Conservation (phyloP, 2,888 invertebrate genomes). For the Polydrusus tereticollis region DNA sequence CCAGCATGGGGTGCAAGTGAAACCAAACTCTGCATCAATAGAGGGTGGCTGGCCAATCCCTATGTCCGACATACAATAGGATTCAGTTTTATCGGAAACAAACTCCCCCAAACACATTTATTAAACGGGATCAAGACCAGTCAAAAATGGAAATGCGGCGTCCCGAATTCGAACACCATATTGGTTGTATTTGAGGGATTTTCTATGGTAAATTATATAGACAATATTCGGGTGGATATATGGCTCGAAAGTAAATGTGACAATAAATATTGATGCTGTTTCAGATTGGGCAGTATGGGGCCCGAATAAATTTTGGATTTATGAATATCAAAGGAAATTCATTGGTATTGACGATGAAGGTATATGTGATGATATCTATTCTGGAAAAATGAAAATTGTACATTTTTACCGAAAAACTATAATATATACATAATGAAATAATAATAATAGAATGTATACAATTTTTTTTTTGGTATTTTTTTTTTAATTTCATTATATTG, state of each 20-base stretch:
- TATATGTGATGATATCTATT: not conserved
- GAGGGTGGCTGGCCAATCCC: constrained; percentile 44
- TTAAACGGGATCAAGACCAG: constrained; percentile 65
- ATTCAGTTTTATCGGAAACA: constrained; percentile 55
- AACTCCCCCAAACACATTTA: constrained; percentile 64
- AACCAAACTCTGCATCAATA: constrained; percentile 8
- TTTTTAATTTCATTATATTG: too few species aligned
- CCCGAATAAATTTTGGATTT: constrained; percentile 40
- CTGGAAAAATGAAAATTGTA: not conserved
- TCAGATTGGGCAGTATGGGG: constrained; percentile 47
- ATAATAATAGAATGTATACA: not conserved
- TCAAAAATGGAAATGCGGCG: constrained; percentile 65
- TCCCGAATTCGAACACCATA: constrained; percentile 59
- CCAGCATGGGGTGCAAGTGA: not conserved
- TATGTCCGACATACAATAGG: constrained; percentile 59
- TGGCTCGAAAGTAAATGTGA: constrained; percentile 53
- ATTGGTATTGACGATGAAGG: not conserved
- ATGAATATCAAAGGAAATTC: constrained; percentile 18
- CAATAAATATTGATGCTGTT: constrained; percentile 56
- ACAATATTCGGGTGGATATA: constrained; percentile 57
- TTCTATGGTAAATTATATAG: constrained; percentile 63
- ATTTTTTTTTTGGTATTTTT: too few species aligned
- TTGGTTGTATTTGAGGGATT: constrained; percentile 61
- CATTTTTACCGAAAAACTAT: not conserved
- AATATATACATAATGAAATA: not conserved